Conservation (phyloP, 2,113 vertebrate genomes). For the Chauna torquata region DNA sequence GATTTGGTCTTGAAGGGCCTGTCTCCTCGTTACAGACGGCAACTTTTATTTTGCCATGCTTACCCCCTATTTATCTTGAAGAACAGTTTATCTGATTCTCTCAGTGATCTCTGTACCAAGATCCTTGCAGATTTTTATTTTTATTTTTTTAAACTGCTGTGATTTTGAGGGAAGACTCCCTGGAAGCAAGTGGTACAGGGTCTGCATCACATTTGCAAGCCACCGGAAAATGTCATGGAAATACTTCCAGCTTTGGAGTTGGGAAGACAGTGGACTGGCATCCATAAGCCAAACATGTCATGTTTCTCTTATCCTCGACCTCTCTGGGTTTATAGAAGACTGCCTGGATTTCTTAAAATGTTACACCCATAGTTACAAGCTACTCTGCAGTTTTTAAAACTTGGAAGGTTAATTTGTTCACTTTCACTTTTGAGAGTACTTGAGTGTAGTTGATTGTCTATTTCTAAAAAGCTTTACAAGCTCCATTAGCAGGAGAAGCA, state of each 20-base stretch:
- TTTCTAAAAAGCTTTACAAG: neutral
- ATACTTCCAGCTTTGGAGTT: neutral
- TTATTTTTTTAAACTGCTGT: neutral
- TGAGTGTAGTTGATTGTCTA: neutral
- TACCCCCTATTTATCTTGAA: neutral
- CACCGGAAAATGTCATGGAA: neutral
- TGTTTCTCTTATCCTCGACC: neutral
- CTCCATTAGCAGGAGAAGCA: neutral
- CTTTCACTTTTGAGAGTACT: neutral
- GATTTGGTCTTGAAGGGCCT: neutral
- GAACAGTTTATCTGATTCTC: neutral
- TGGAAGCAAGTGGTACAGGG: neutral
- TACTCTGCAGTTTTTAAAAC: neutral
- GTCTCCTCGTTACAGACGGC: neutral
- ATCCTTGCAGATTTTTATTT: neutral
- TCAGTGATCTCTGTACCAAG: neutral
- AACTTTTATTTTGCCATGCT: neutral
- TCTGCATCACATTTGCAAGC: neutral
- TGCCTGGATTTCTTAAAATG: neutral
- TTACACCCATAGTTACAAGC: neutral
- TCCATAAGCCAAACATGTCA: rapidly evolving
- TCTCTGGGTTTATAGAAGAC: neutral
- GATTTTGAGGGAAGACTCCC: neutral
- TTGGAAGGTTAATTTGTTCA: neutral
- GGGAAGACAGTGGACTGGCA: neutral